Evolutionary conservation across 1,140 invertebrate genomes (phyloP).

Genomic region (Cydia splendana): DNA sequence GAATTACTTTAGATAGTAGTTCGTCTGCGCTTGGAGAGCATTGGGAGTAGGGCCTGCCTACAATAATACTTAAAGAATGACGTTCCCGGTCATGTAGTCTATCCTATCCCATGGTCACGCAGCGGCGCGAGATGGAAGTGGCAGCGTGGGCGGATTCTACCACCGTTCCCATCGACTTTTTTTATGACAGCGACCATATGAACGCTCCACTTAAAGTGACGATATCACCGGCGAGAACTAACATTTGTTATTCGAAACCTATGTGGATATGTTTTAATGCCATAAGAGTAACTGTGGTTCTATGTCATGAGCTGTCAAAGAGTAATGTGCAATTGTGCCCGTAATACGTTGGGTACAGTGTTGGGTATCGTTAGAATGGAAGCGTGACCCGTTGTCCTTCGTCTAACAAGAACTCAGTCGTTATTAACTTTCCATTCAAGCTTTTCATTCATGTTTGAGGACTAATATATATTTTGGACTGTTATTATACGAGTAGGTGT

Average conservation of each 20-base stretch:
- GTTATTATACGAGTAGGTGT: neutral
- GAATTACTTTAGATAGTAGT: too few relatives aligned
- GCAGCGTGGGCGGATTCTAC: constrained; percentile 59
- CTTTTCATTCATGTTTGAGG: constrained; percentile 23
- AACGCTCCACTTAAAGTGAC: neutral
- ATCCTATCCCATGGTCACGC: constrained; percentile 52
- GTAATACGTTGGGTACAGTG: neutral
- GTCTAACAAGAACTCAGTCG: constrained; percentile 17
- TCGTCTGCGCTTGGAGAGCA: neutral
- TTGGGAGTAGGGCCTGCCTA: constrained; percentile 34
- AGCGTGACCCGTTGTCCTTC: constrained; percentile 32
- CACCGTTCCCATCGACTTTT: neutral
- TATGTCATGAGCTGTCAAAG: neutral
- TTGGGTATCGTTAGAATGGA: constrained; percentile 19
- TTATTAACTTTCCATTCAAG: constrained; percentile 30
- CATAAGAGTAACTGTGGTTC: neutral
- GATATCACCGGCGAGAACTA: neutral
- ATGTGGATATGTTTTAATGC: neutral
- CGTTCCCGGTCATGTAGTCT: constrained; percentile 43
- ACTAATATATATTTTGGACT: constrained; percentile 16
- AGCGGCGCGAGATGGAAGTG: constrained; percentile 66
- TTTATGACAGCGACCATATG: neutral
- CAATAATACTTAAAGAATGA: constrained; percentile 59
- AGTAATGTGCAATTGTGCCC: neutral
- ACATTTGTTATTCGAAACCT: neutral